Evolutionary conservation across 2,888 invertebrate species (phyloP).

Genomic region (Cosmia pyralina): DNA sequence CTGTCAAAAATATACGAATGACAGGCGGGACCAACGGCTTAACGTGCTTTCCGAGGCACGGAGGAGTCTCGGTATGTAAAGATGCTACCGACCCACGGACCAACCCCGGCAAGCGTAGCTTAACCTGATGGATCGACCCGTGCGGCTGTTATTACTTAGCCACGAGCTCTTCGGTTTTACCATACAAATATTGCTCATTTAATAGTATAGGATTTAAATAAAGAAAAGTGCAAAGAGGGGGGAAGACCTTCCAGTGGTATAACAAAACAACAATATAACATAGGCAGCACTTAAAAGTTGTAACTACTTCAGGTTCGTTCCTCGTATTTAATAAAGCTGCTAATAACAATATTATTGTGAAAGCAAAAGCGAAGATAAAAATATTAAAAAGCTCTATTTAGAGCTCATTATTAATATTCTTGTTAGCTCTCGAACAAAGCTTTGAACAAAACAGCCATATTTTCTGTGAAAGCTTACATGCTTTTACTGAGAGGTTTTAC

Average conservation of each 20-base stretch:
- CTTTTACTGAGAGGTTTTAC: neutral
- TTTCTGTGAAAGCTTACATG: conserved; percentile 8
- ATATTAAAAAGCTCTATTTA: conserved; percentile 10
- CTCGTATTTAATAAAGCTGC: conserved; percentile 10
- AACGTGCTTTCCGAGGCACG: too few species aligned
- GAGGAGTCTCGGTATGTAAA: too few species aligned
- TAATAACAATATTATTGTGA: conserved; percentile 16
- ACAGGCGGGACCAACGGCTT: too few species aligned
- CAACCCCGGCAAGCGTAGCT: too few species aligned
- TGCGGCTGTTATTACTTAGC: too few species aligned
- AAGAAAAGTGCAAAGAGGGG: neutral
- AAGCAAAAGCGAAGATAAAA: conserved; percentile 10
- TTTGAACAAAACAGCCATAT: neutral
- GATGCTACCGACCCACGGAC: too few species aligned
- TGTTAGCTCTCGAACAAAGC: conserved; percentile 25
- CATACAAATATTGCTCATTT: too few species aligned
- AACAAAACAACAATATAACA: neutral
- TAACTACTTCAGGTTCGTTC: neutral
- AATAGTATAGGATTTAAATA: neutral
- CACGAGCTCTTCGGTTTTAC: too few species aligned
- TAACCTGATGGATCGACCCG: too few species aligned
- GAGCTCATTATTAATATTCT: conserved; percentile 27
- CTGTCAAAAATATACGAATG: too few species aligned
- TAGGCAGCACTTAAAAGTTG: conserved; percentile 3
- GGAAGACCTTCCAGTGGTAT: neutral